Conservation (phyloP, 1,140 invertebrate genomes). For the Rhyacophila brunnea region DNA sequence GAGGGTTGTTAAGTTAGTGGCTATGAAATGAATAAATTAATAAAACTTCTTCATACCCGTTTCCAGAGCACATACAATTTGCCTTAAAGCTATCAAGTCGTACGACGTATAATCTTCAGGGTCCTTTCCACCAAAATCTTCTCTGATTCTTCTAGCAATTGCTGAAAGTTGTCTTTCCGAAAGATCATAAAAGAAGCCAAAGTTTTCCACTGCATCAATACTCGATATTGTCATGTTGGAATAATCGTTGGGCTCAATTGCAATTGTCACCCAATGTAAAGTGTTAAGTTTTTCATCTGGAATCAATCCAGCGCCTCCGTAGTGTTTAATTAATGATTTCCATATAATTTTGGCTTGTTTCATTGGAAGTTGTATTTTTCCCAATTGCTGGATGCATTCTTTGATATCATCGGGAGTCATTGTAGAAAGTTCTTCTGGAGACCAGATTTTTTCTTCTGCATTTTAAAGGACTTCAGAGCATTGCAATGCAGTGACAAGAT, state of each 20-base stretch:
- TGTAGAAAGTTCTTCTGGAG: slow-evolving; percentile 38
- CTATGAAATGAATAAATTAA: too few relatives aligned
- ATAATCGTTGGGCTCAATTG: slow-evolving; percentile 46
- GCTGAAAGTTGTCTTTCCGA: slow-evolving; percentile 43
- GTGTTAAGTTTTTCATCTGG: slow-evolving; percentile 45
- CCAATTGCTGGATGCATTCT: slow-evolving; percentile 42
- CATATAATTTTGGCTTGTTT: slow-evolving; percentile 44
- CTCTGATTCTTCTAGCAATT: slow-evolving; percentile 46
- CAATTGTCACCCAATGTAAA: slow-evolving; percentile 51
- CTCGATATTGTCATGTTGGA: slow-evolving; percentile 49
- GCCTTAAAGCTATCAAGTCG: slow-evolving; percentile 48
- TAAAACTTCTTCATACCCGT: slow-evolving; percentile 8
- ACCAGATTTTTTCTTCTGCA: slow-evolving; percentile 33
- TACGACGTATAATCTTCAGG: slow-evolving; percentile 53
- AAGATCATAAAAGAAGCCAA: slow-evolving; percentile 50
- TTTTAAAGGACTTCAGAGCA: slow-evolving; percentile 40
- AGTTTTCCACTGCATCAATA: slow-evolving; percentile 51
- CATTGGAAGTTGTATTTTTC: slow-evolving; percentile 36
- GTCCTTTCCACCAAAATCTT: slow-evolving; percentile 52
- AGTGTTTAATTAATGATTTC: slow-evolving; percentile 39
- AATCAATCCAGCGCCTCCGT: slow-evolving; percentile 41
- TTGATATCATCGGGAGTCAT: slow-evolving; percentile 40
- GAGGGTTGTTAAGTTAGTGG: too few relatives aligned
- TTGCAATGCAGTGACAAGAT: neutral
- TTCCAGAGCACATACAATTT: slow-evolving; percentile 54